These are phyloP conservation scores for Torymus aiolomorphi DNA, from an alignment of 2,888 invertebrate species.

Conservation along the genomic window DNA sequence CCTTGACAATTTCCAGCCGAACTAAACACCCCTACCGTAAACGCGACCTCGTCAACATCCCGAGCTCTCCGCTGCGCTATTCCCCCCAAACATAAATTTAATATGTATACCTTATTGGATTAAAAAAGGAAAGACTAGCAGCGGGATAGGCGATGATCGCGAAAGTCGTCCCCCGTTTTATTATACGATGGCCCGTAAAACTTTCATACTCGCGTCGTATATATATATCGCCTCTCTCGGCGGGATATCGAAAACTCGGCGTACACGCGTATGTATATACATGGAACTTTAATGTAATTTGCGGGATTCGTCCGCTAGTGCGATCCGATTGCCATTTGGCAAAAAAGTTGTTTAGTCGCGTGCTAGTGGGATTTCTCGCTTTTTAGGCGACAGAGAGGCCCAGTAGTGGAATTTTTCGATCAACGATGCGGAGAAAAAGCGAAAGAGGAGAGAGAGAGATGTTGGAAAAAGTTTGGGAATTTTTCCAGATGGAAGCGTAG, in stretches of 20 bases:
- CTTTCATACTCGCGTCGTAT: conserved; percentile 18
- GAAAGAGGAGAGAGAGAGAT: too few relatives aligned
- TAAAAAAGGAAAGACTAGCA: not conserved
- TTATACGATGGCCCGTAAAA: conserved; percentile 45
- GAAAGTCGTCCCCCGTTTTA: conserved; percentile 14
- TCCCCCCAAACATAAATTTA: too few relatives aligned
- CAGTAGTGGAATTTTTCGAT: too few relatives aligned
- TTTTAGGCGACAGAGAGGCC: not conserved
- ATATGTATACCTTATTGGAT: conserved; percentile 7
- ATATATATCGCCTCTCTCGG: not conserved
- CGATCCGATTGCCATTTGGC: conserved; percentile 10
- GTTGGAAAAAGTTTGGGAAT: too few relatives aligned
- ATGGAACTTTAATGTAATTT: conserved; percentile 23
- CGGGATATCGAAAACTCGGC: not conserved
- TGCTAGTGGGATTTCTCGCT: not conserved
- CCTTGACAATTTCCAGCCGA: too few relatives aligned
- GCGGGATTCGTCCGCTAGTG: not conserved
- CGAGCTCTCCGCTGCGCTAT: too few relatives aligned
- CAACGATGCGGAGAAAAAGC: too few relatives aligned
- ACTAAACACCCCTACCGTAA: conserved; percentile 2
- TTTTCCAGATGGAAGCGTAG: too few relatives aligned
- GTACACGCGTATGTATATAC: not conserved
- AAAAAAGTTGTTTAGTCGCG: conserved; percentile 27
- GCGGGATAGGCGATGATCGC: not conserved
- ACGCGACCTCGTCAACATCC: not conserved